Percentiles rank a stretch among this genome's conserved stretches.
Evolutionary conservation across 1,140 invertebrate genomes (phyloP).

Genomic region (Chrysoperla carnea): DNA sequence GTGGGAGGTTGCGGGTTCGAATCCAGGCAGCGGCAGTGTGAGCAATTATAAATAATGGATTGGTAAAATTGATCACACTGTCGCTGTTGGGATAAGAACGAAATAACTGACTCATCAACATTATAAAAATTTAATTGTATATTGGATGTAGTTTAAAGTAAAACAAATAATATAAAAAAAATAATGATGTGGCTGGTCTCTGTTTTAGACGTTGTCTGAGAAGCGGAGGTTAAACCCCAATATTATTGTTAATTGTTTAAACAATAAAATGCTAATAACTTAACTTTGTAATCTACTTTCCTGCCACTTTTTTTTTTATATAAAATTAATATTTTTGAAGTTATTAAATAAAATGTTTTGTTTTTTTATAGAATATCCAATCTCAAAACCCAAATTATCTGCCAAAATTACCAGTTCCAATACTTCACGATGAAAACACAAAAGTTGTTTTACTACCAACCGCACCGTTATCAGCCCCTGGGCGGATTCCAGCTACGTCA

Average conservation of each 20-base stretch:
- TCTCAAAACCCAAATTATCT: conserved; percentile 21
- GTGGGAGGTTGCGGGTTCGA: no score
- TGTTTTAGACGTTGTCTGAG: no score
- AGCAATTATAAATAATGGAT: no score
- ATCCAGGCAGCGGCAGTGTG: no score
- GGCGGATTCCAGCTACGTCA: conserved; percentile 24
- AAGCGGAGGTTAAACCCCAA: no score
- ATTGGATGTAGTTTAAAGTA: conserved; percentile 4
- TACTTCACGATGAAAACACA: conserved; percentile 42
- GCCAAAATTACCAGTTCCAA: conserved; percentile 45
- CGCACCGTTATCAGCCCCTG: conserved; percentile 25
- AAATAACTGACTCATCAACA: conserved; percentile 1
- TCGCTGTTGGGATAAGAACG: conserved; percentile 4
- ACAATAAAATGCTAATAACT: neutral
- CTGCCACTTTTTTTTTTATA: conserved; percentile 5
- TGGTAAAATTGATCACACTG: no score
- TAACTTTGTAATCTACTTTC: no score
- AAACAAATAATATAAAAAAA: no score
- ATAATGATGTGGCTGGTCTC: no score
- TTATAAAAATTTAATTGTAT: conserved; percentile 8
- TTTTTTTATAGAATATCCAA: conserved; percentile 23
- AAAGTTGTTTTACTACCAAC: conserved; percentile 42
- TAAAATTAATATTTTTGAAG: no score
- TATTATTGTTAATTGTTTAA: no score
- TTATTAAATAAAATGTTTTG: no score